Conservation (phyloP, 2,797 vertebrate genomes). For the Enteromius radiatus region DNA sequence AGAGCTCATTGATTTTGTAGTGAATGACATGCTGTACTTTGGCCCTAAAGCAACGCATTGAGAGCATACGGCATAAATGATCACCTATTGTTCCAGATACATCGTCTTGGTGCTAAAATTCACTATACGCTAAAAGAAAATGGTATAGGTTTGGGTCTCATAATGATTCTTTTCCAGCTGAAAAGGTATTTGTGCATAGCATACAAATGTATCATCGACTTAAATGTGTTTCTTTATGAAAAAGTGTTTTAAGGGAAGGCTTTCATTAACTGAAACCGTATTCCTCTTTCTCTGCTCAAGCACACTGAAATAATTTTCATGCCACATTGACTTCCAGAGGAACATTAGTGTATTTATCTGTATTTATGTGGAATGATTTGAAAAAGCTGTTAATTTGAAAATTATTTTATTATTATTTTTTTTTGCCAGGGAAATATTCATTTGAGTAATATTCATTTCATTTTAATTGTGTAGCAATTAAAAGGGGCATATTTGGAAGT, state of each 20-base stretch:
- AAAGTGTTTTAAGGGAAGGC: slow-evolving; percentile 15
- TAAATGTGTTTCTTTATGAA: slow-evolving; percentile 17
- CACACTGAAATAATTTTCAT: slow-evolving; percentile 65
- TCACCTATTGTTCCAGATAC: slow-evolving; percentile 18
- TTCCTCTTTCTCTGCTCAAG: slow-evolving; percentile 62
- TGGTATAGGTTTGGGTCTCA: not conserved
- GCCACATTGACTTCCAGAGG: slow-evolving; percentile 67
- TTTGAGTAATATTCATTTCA: too few relatives aligned
- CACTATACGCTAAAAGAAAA: slow-evolving; percentile 8
- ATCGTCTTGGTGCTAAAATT: not conserved
- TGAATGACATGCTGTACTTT: slow-evolving; percentile 30
- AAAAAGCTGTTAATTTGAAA: slow-evolving; percentile 73
- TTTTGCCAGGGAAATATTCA: slow-evolving; percentile 72
- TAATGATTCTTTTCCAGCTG: slow-evolving; percentile 4
- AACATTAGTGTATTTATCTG: slow-evolving; percentile 74
- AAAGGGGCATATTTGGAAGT: slow-evolving; percentile 78
- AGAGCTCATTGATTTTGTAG: slow-evolving; percentile 60
- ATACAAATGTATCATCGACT: slow-evolving; percentile 10
- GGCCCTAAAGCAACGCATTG: slow-evolving; percentile 22
- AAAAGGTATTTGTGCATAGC: slow-evolving; percentile 10
- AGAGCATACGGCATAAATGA: slow-evolving; percentile 8
- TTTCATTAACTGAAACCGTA: slow-evolving; percentile 62
- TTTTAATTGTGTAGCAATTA: slow-evolving; percentile 80
- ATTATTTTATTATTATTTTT: slow-evolving; percentile 63
- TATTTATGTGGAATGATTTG: slow-evolving; percentile 76